Percentiles rank a stretch among this genome's conserved stretches.
phyloP scores from a whole-genome alignment of 2,888 invertebrate species.

The Patella caerulea region DNA sequence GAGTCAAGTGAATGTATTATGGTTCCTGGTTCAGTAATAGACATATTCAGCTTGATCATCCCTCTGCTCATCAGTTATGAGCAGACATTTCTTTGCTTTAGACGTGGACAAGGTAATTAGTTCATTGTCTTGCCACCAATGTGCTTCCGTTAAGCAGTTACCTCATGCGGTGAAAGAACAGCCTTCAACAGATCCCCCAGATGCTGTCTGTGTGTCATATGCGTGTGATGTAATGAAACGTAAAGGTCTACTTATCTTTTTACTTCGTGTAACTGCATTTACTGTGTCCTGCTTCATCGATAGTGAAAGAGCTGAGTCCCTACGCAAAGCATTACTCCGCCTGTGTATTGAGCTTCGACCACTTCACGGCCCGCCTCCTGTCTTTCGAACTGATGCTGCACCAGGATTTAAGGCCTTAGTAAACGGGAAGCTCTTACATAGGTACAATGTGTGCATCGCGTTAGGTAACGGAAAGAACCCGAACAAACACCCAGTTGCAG shows the following conservation, averaged over 20 bases:
- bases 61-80: conserved; percentile 25
- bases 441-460: not conserved
- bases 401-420: not conserved
- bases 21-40: conserved; percentile 29
- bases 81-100: conserved; percentile 32
- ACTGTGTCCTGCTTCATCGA: not conserved
- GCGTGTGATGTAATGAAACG: not conserved
- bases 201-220: not conserved
- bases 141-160: conserved; percentile 22
- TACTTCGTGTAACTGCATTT: not conserved
- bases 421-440: not conserved
- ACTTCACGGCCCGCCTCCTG: not conserved
- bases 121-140: conserved; percentile 27
- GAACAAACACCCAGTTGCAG: conserved; percentile 24
- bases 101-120: conserved; percentile 31
- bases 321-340: not conserved
- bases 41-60: conserved; percentile 36
- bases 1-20: not conserved
- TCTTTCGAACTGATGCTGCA: not conserved
- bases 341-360: not conserved
- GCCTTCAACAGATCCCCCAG: not conserved
- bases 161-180: conserved; percentile 2
- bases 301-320: not conserved
- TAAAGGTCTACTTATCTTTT: not conserved
- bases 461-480: conserved; percentile 14